phyloP scores from a whole-genome alignment of 2,888 invertebrate genomes.

The Leistus spinibarbis region DNA sequence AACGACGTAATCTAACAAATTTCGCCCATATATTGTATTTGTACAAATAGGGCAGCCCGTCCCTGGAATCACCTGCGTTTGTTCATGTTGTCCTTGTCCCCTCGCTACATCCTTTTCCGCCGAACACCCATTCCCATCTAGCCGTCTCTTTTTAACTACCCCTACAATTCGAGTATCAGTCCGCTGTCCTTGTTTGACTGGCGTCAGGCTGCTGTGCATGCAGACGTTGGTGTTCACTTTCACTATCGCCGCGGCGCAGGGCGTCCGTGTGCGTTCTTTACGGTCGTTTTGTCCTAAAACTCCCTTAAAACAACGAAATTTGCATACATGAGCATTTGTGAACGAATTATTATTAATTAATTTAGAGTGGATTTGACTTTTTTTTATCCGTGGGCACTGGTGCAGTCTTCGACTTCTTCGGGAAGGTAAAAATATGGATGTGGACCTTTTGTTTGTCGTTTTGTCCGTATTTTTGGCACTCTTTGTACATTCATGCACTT shows the following conservation, averaged over 20 bases:
- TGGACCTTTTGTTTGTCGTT: background rate
- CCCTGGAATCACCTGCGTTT: conserved; percentile 6
- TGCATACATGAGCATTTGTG: background rate
- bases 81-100: background rate
- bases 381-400: background rate
- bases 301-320: background rate
- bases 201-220: background rate
- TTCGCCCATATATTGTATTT: no score
- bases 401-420: background rate
- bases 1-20: no score
- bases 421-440: background rate
- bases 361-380: no score
- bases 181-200: conserved; percentile 5
- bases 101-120: background rate
- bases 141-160: background rate
- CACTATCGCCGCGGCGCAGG: conserved; percentile 21
- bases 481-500: background rate
- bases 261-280: conserved; percentile 21
- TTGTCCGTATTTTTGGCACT: background rate
- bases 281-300: background rate
- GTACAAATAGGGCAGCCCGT: background rate
- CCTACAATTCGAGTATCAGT: background rate
- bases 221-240: conserved; percentile 8
- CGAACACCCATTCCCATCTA: background rate
- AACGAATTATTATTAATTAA: no score